A percentile compares a stretch with the other conserved stretches of the same genome.
Evolutionary conservation across 1,140 invertebrate genomes (phyloP).

Genomic region (Drosophila erecta): DNA sequence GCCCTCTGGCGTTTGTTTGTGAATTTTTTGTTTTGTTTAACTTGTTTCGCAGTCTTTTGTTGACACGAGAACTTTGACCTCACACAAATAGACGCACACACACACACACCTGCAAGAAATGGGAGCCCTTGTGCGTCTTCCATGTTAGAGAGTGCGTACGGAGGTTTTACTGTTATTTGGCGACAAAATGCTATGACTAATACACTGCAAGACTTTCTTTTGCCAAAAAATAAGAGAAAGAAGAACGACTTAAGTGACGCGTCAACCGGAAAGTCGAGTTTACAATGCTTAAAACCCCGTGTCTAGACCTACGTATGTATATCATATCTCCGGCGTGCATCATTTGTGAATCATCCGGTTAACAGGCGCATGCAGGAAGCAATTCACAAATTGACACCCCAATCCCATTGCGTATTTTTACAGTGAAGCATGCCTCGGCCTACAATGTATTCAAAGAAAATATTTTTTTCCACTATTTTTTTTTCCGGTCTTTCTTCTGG

Average conservation of each 20-base stretch:
- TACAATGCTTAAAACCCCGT: constrained; percentile 16
- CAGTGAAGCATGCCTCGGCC: constrained; percentile 4
- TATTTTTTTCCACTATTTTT: background rate
- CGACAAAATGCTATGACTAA: constrained; percentile 33
- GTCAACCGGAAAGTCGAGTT: constrained; percentile 55
- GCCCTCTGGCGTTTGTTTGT: constrained; percentile 38
- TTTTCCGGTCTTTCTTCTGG: background rate
- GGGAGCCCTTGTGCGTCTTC: background rate
- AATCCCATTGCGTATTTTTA: constrained; percentile 19
- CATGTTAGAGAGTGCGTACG: constrained; percentile 21
- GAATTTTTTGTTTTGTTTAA: constrained; percentile 31
- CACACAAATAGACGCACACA: constrained; percentile 27
- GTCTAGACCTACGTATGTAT: constrained; percentile 14
- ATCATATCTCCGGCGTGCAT: constrained; percentile 15
- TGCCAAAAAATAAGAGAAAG: constrained; percentile 11
- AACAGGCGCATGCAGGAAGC: constrained; percentile 33
- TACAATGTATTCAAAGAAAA: background rate
- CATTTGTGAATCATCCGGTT: constrained; percentile 24
- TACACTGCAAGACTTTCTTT: constrained; percentile 45
- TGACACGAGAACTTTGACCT: constrained; percentile 67
- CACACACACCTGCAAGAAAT: background rate
- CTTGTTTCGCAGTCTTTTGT: constrained; percentile 48
- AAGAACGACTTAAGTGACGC: constrained; percentile 16
- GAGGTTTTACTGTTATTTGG: constrained; percentile 24
- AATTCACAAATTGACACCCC: constrained; percentile 40